Evolutionary conservation across 2,113 vertebrate species (phyloP).

Genomic region (Neodontobutis hainanensis): DNA sequence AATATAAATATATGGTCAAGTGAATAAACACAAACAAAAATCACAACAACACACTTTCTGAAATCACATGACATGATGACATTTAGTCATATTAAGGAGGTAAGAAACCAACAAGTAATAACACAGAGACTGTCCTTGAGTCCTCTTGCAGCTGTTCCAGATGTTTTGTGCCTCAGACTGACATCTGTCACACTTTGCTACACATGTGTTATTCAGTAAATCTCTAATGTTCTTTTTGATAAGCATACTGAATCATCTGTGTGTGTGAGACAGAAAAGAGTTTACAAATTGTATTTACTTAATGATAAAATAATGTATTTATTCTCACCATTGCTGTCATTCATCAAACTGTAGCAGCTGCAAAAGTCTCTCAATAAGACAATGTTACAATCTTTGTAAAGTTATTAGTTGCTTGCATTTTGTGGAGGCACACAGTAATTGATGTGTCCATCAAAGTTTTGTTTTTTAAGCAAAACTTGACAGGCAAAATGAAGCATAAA

Average conservation of each 20-base stretch:
- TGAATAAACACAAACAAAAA: too few species aligned
- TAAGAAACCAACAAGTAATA: not conserved
- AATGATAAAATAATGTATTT: too few species aligned
- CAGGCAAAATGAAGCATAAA: not conserved
- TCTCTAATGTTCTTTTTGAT: not conserved
- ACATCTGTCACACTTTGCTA: not conserved
- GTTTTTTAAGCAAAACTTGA: not conserved
- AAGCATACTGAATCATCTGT: not conserved
- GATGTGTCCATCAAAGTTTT: not conserved
- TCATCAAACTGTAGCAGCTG: too few species aligned
- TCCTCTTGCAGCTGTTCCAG: not conserved
- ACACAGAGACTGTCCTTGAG: not conserved
- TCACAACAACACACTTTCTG: not conserved
- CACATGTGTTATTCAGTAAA: not conserved
- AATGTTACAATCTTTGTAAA: too few species aligned
- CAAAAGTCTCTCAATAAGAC: too few species aligned
- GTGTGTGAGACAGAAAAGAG: not conserved
- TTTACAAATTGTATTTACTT: too few species aligned
- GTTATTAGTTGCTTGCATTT: too few species aligned
- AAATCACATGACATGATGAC: constrained; percentile 1
- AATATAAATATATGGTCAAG: too few species aligned
- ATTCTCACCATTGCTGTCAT: too few species aligned
- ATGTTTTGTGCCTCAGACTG: constrained; percentile 1
- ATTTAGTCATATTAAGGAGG: not conserved
- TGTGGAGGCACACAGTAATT: too few species aligned